phyloP scores from a whole-genome alignment of 2,888 invertebrate genomes.

The Ommatoiulus sabulosus region DNA sequence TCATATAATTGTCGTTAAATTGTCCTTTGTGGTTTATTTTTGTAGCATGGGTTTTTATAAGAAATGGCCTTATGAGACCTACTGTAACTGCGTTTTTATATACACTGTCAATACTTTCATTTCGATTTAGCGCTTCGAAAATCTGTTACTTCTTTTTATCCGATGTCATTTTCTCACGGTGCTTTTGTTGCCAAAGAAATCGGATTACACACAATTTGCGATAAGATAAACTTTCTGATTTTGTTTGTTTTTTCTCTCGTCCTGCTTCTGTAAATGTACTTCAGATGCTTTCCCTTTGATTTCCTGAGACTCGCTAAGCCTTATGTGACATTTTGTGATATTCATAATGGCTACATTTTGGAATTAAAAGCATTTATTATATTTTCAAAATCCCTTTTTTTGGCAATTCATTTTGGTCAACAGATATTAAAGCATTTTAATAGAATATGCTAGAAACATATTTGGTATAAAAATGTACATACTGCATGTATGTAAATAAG shows the following conservation, averaged over 20 bases:
- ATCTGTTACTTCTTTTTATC: conserved; percentile 26
- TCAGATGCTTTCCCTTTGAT: background rate
- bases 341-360: background rate
- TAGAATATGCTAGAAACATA: too few species aligned
- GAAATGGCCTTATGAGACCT: background rate
- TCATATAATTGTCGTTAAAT: too few species aligned
- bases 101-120: background rate
- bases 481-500: too few species aligned
- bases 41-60: background rate
- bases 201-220: conserved; percentile 30
- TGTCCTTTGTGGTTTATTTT: background rate
- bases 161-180: conserved; percentile 21
- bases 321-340: background rate
- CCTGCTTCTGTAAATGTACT: background rate
- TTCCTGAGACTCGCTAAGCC: background rate
- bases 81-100: background rate
- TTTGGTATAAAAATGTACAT: too few species aligned
- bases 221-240: conserved; percentile 17
- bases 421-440: too few species aligned
- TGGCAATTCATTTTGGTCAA: too few species aligned
- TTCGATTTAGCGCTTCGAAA: conserved; percentile 23
- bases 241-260: background rate
- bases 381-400: too few species aligned
- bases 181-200: conserved; percentile 30
- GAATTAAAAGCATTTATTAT: background rate